Evolutionary conservation across 1,140 invertebrate genomes (phyloP).

Genomic region (Glossosoma conforme): DNA sequence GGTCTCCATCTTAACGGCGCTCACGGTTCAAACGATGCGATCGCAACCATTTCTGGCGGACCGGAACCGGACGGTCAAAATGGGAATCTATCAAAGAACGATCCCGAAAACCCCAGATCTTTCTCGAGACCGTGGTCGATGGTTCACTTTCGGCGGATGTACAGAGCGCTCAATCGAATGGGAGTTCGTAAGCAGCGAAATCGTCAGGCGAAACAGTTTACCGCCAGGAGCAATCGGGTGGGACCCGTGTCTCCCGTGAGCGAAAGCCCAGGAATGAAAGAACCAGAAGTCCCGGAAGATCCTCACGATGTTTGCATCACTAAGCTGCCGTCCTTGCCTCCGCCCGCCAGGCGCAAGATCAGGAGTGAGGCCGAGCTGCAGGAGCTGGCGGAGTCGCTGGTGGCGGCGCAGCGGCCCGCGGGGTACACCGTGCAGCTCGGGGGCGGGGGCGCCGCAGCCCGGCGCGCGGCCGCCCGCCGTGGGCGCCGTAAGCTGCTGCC

Average conservation of each 20-base stretch:
- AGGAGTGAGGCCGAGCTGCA: conserved; percentile 41
- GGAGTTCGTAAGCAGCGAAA: conserved; percentile 29
- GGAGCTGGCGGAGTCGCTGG: conserved; percentile 48
- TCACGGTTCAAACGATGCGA: conserved; percentile 32
- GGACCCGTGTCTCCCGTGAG: conserved; percentile 31
- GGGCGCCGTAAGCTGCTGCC: conserved; percentile 44
- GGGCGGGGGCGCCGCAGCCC: conserved; percentile 34
- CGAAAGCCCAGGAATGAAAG: background rate
- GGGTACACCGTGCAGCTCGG: background rate
- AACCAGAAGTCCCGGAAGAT: conserved; percentile 30
- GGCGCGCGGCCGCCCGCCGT: conserved; percentile 21
- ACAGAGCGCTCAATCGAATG: conserved; percentile 31
- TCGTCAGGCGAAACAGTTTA: conserved; percentile 28
- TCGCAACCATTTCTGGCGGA: conserved; percentile 28
- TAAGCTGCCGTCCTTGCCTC: conserved; percentile 45
- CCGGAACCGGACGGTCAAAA: conserved; percentile 3
- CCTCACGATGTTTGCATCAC: no score
- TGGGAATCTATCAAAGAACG: conserved; percentile 3
- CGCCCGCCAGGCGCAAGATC: conserved; percentile 44
- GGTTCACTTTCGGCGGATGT: conserved; percentile 40
- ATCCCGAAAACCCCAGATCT: background rate
- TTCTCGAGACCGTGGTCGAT: conserved; percentile 37
- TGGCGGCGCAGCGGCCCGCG: conserved; percentile 31
- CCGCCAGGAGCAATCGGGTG: conserved; percentile 37
- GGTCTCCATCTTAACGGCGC: conserved; percentile 30